phyloP scores from a whole-genome alignment of 2,113 vertebrate species.

The Casuarius casuarius region DNA sequence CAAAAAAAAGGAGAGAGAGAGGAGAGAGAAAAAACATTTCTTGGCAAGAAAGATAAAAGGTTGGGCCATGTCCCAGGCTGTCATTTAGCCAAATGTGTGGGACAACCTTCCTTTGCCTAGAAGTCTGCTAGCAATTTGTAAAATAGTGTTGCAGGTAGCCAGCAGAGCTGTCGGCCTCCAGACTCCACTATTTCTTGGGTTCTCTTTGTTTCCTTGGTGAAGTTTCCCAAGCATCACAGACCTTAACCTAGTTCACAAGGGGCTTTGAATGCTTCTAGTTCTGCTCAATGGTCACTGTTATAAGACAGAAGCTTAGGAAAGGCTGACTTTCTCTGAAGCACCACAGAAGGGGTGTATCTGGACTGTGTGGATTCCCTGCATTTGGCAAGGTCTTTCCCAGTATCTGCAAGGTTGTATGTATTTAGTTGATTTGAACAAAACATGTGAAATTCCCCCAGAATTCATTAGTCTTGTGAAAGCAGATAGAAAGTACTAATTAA shows the following conservation, averaged over 20 bases:
- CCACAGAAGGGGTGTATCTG: background rate
- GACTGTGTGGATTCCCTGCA: background rate
- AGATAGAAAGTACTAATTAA: background rate
- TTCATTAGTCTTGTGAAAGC: background rate
- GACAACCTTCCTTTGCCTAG: background rate
- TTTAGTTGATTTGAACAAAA: background rate
- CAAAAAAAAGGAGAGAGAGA: background rate
- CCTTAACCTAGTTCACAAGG: background rate
- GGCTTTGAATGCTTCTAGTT: background rate
- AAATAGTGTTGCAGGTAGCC: conserved; percentile 35
- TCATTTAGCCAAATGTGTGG: conserved; percentile 3
- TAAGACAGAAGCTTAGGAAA: background rate
- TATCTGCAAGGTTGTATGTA: background rate
- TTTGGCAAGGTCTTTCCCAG: background rate
- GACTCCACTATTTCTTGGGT: background rate
- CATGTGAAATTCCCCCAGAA: background rate
- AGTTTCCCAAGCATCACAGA: conserved; percentile 25
- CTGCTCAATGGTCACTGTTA: background rate
- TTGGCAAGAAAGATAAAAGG: background rate
- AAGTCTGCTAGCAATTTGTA: conserved; percentile 27
- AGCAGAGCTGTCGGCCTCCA: background rate
- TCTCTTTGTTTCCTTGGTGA: conserved; percentile 22
- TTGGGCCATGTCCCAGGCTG: background rate
- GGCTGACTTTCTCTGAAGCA: background rate
- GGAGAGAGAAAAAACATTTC: background rate